These are phyloP conservation scores for Leucozona laternaria DNA, from an alignment of 2,888 invertebrate species.

Conservation along the genomic window DNA sequence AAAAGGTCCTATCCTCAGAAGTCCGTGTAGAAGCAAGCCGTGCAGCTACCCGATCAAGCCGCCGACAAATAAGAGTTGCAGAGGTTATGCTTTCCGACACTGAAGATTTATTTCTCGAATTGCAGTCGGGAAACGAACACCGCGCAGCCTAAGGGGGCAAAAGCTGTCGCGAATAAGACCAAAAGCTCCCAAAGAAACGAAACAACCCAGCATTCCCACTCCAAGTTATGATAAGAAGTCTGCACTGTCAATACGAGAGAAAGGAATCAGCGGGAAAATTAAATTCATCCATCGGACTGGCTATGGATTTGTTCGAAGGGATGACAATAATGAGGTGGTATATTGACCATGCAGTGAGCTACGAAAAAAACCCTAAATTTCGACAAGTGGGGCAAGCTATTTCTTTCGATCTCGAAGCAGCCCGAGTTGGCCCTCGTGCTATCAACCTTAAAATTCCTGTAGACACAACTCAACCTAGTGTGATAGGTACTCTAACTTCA, in stretches of 20 bases:
- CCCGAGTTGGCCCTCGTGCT: background rate
- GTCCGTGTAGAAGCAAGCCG: constrained; percentile 3
- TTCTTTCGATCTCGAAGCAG: constrained; percentile 2
- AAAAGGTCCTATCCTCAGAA: background rate
- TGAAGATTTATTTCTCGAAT: background rate
- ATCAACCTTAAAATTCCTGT: constrained; percentile 5
- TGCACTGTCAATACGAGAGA: background rate
- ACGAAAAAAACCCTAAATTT: background rate
- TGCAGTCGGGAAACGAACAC: constrained; percentile 17
- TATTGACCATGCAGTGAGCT: background rate
- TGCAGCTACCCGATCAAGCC: background rate
- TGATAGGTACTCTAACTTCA: background rate
- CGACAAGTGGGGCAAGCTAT: background rate
- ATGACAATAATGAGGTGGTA: constrained; percentile 1
- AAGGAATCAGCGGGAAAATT: background rate
- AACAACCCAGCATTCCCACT: background rate
- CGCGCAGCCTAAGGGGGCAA: constrained; percentile 21
- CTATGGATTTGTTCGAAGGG: constrained; percentile 12
- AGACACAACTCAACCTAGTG: background rate
- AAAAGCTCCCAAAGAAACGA: background rate
- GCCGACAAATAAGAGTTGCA: constrained; percentile 1
- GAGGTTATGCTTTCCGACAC: constrained; percentile 10
- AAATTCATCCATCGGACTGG: background rate
- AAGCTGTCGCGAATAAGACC: background rate
- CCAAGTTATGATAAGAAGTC: background rate